Evolutionary conservation across 2,113 vertebrate species (phyloP), one percentile per base, ranked within the genome.

Genomic region (Aegithalos caudatus): DNA sequence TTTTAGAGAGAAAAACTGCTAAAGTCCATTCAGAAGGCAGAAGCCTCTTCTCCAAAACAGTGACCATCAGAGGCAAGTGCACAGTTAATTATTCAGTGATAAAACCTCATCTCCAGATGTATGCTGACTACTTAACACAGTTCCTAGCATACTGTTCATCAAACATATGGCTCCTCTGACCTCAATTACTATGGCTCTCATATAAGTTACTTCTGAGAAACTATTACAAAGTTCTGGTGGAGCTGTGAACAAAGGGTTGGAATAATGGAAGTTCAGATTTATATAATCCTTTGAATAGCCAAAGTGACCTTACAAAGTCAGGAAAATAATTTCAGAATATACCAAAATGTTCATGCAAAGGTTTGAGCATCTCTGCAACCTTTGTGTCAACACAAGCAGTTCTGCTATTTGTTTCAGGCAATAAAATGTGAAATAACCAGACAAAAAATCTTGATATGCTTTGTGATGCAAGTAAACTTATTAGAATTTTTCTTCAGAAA

Each of bases 111-210:
- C 74, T 93, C 88, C 78, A 95, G 78, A 94, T 81, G 69, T 57
- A 54, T 77, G 69, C 35, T 91, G 81, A 54, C 57, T 90, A 94
- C 42, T 94, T 91, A 93, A 53, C 15, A 24, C 38, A 86, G 64
- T 48, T 90, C 83, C 90, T 54, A 83, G n/a, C 24, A 38, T 6
- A 25, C 83, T 64, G 56, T 45, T 87, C 79, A 86, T 94, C 91
- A 91, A 92, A 54, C 1, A 4, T 17, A 44, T 0, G 7, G n/a
- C 58, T 93, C 40, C 35, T 90, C 65, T 94, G 95, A 97, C 96
- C 97, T 92, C 95, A 97, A 97, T 97, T 97, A 96, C 69, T 78
- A 11, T 7, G 21, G 45, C 31, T 51, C 48, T 80, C 82, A 81
- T 42, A 76, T 17, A 86, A 96, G 86, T 76, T 53, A 84, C 89